These are phyloP conservation scores for Crenuchus spilurus DNA, from an alignment of 2,797 vertebrate genomes.

Conservation along the genomic window DNA sequence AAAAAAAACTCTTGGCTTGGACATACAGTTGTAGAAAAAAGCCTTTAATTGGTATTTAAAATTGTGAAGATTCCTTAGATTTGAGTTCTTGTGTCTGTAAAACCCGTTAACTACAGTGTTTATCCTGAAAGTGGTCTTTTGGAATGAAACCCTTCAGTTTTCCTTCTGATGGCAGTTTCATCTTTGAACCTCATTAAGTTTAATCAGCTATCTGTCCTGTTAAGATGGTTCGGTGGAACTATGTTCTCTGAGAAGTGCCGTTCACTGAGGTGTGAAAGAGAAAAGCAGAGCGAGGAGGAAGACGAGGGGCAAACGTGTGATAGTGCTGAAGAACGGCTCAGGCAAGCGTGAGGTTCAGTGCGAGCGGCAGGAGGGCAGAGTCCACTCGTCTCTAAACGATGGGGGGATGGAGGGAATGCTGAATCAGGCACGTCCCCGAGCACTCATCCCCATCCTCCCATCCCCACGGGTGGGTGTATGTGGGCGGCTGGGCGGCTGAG, in stretches of 20 bases:
- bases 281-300: conserved; percentile 48
- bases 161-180: too few species aligned
- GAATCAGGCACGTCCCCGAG: conserved; percentile 55
- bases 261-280: conserved; percentile 52
- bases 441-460: conserved; percentile 52
- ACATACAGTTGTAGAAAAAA: too few species aligned
- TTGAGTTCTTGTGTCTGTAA: not conserved
- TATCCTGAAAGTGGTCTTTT: too few species aligned
- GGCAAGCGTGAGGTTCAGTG: conserved; percentile 56
- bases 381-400: conserved; percentile 39
- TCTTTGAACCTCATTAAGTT: not conserved
- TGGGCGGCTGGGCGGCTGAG: conserved; percentile 5
- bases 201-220: not conserved
- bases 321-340: conserved; percentile 49
- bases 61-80: too few species aligned
- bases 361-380: conserved; percentile 51
- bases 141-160: not conserved
- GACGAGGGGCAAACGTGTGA: conserved; percentile 54
- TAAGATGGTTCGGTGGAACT: conserved; percentile 24
- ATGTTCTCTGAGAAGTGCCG: conserved; percentile 26
- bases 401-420: conserved; percentile 46
- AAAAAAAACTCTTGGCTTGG: too few species aligned
- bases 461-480: conserved; percentile 34
- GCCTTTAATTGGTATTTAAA: too few species aligned
- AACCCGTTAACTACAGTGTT: not conserved